Percentiles rank a stretch among this genome's conserved stretches.
These are phyloP conservation scores for Pipistrellus pygmaeus DNA, from an alignment of 2,797 vertebrate genomes.

Conservation along the genomic window DNA sequence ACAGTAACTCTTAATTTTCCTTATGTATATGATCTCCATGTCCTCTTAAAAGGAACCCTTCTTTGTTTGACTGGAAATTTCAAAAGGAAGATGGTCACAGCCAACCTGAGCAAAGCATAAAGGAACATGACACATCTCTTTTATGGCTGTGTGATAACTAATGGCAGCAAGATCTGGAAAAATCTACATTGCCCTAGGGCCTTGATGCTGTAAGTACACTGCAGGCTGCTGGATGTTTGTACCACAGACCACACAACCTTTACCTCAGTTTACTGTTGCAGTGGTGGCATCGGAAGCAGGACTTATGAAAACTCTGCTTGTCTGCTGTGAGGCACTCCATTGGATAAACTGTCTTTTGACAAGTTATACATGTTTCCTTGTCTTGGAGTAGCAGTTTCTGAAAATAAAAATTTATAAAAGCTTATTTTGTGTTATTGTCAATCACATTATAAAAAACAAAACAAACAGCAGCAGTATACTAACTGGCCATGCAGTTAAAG, in stretches of 20 bases:
- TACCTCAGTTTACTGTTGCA: slow-evolving; percentile 97
- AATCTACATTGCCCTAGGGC: not conserved
- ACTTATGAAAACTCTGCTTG: slow-evolving; percentile 98
- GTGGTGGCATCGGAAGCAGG: slow-evolving; percentile 97
- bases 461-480: not conserved
- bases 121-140: not conserved
- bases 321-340: slow-evolving; percentile 97
- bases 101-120: not conserved
- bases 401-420: slow-evolving; percentile 81
- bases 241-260: slow-evolving; percentile 22
- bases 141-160: not conserved
- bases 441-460: slow-evolving; percentile 32
- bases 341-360: slow-evolving; percentile 96
- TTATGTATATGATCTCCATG: not conserved
- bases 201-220: not conserved
- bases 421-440: slow-evolving; percentile 54
- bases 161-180: not conserved
- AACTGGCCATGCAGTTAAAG: not conserved
- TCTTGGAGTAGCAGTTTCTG: slow-evolving; percentile 93
- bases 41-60: not conserved
- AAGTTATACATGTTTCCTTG: slow-evolving; percentile 94
- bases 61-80: not conserved
- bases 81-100: not conserved
- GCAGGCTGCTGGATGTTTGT: not conserved
- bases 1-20: not conserved